Evolutionary conservation across 2,797 vertebrate genomes (phyloP).

Genomic region (Etheostoma nigrum): DNA sequence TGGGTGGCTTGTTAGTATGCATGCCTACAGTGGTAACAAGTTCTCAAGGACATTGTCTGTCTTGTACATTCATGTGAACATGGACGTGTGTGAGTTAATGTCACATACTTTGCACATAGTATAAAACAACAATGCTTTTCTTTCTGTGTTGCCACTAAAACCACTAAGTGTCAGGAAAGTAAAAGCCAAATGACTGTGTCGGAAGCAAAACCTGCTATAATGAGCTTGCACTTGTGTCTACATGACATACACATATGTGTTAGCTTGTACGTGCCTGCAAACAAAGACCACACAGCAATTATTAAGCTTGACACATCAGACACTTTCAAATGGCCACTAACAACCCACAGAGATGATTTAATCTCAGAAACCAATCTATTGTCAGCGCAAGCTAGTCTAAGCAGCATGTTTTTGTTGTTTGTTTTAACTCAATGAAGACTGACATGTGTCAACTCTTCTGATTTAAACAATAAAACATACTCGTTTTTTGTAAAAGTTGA

Average conservation of each 20-base stretch:
- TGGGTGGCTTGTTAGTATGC: constrained; percentile 68
- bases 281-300: constrained; percentile 62
- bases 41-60: constrained; percentile 65
- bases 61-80: constrained; percentile 10
- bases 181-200: constrained; percentile 55
- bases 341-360: constrained; percentile 56
- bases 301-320: constrained; percentile 53
- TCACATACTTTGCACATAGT: constrained; percentile 32
- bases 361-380: constrained; percentile 40
- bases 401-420: not conserved
- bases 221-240: not conserved
- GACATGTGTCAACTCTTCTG: constrained; percentile 6
- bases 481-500: constrained; percentile 4
- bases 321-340: constrained; percentile 58
- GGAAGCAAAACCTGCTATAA: constrained; percentile 49
- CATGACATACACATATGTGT: not conserved
- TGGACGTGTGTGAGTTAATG: constrained; percentile 31
- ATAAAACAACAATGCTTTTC: constrained; percentile 32
- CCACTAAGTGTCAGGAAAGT: constrained; percentile 59
- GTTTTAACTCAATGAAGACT: constrained; percentile 14
- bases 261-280: constrained; percentile 27
- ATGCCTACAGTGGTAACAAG: constrained; percentile 54
- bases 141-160: constrained; percentile 26
- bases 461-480: constrained; percentile 16
- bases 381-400: not conserved